These are phyloP conservation scores for Alligator mississippiensis DNA, from an alignment of 2,113 vertebrate genomes.

Conservation along the genomic window DNA sequence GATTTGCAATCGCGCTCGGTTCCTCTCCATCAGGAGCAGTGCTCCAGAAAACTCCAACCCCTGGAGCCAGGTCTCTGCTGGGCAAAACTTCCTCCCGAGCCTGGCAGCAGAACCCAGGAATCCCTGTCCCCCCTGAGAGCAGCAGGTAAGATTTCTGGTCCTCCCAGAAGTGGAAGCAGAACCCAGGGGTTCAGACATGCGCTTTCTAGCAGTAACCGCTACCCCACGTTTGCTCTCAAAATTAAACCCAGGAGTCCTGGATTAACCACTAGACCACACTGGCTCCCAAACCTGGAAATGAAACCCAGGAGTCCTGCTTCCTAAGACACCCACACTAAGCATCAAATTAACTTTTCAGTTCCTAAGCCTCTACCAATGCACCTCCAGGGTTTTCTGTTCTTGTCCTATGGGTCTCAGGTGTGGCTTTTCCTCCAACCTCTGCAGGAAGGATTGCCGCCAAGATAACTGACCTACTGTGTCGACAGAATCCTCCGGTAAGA, in stretches of 20 bases:
- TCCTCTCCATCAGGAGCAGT: neutral
- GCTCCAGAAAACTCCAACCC: neutral
- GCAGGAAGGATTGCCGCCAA: neutral
- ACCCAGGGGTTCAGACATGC: neutral
- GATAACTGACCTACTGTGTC: neutral
- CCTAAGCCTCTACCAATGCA: neutral
- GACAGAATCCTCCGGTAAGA: neutral
- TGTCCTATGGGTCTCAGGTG: neutral
- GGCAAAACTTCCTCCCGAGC: neutral
- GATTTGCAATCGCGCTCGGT: neutral
- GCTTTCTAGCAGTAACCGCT: neutral
- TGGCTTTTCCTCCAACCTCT: neutral
- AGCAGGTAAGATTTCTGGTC: too few species aligned
- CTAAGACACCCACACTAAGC: neutral
- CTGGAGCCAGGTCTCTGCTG: neutral
- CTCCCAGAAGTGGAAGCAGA: neutral
- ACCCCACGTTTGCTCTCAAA: neutral
- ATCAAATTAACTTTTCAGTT: neutral
- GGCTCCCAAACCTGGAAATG: neutral
- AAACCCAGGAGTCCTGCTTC: neutral
- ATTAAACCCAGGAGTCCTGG: neutral
- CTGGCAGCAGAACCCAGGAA: neutral
- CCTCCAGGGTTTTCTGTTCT: too few species aligned
- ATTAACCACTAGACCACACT: neutral
- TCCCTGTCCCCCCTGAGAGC: neutral